phyloP scores from a whole-genome alignment of 2,888 invertebrate genomes.

The Drosophila mettleri region DNA sequence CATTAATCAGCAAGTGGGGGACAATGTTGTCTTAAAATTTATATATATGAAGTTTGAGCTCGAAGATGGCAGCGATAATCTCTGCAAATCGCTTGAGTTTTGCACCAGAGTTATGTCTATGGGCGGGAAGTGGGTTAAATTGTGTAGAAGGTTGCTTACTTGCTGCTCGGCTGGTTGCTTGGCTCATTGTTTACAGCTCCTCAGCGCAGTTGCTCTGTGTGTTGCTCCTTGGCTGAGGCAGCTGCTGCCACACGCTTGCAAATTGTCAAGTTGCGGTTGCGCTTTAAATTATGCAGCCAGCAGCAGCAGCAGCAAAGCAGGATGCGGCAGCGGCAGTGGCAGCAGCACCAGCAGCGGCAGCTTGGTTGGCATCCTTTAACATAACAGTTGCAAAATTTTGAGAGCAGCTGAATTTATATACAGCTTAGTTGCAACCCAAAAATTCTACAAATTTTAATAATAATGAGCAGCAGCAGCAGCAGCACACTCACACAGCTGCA shows the following conservation, averaged over 20 bases:
- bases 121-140: slow-evolving; percentile 53
- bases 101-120: slow-evolving; percentile 52
- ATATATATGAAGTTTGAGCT: slow-evolving; percentile 22
- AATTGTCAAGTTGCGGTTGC: slow-evolving; percentile 80
- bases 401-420: slow-evolving; percentile 76
- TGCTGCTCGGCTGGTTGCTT: slow-evolving; percentile 2
- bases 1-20: slow-evolving; percentile 22
- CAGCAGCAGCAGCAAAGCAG: not conserved
- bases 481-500: slow-evolving; percentile 16
- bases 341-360: slow-evolving; percentile 27
- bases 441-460: slow-evolving; percentile 80
- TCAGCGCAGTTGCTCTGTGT: not conserved
- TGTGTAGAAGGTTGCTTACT: slow-evolving; percentile 16
- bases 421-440: slow-evolving; percentile 79
- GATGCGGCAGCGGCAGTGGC: slow-evolving; percentile 4
- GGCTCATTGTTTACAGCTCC: slow-evolving; percentile 42
- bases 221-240: slow-evolving; percentile 36
- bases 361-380: slow-evolving; percentile 52
- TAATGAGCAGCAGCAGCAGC: slow-evolving; percentile 65
- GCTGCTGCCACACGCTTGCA: slow-evolving; percentile 62
- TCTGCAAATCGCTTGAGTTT: slow-evolving; percentile 57
- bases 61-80: slow-evolving; percentile 55
- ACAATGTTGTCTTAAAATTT: slow-evolving; percentile 25
- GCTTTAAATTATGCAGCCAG: slow-evolving; percentile 74
- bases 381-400: slow-evolving; percentile 54